A percentile compares a stretch with the other conserved stretches of the same genome.
Evolutionary conservation across 2,797 vertebrate species (phyloP).

Genomic region (Premnoplex brunnescens): DNA sequence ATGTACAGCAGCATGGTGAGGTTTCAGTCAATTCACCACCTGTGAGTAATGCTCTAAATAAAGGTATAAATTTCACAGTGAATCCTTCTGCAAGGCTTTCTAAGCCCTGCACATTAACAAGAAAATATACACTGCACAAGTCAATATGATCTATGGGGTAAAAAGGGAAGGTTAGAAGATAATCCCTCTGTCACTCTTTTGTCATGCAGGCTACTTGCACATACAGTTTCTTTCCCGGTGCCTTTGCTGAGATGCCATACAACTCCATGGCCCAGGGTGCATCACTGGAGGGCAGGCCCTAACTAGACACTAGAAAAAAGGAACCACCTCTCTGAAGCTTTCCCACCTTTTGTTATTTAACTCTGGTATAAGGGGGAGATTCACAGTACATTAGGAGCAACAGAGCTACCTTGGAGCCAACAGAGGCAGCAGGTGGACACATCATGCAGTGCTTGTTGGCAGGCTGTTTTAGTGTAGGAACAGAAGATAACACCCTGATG

Average conservation of each 20-base stretch:
- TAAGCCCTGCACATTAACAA: not conserved
- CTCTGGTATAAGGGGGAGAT: not conserved
- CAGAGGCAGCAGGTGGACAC: not conserved
- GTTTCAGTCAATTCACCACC: not conserved
- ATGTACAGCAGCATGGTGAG: not conserved
- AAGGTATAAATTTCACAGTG: constrained; percentile 18
- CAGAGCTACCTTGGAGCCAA: not conserved
- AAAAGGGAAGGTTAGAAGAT: not conserved
- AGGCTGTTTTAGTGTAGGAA: not conserved
- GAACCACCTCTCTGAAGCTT: not conserved
- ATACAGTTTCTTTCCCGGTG: not conserved
- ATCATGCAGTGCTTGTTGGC: not conserved
- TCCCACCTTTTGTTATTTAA: not conserved
- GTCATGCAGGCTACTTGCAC: not conserved
- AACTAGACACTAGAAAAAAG: not conserved
- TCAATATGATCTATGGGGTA: not conserved
- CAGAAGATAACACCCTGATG: not conserved
- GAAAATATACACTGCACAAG: not conserved
- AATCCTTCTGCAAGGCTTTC: not conserved
- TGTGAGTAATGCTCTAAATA: not conserved
- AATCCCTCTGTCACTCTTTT: not conserved
- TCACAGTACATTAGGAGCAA: not conserved
- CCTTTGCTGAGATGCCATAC: not conserved
- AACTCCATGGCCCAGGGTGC: not conserved
- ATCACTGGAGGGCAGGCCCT: not conserved